Base-by-base conservation (phyloP, 2,113 vertebrate species). In the Protobothrops flavoviridis region DNA sequence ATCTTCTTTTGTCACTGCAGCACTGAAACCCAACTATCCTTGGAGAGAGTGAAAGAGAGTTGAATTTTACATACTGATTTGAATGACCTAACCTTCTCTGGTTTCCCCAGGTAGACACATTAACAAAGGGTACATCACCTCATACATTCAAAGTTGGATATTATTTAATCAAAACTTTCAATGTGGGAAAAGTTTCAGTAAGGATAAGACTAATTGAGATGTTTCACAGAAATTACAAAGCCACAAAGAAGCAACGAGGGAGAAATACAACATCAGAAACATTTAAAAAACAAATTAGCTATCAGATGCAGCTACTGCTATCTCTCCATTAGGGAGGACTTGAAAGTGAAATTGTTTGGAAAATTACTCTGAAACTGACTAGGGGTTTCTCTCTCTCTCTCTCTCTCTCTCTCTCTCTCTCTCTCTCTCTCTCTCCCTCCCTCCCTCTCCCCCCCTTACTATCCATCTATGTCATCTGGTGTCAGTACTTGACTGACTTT, bases 201-300 rank as follows among this genome's bases (percentile, higher is more conserved):
- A 10, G 43, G 26, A 93, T 21, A 90, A 91, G n/a, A 13, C 85
- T 45, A 94, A 92, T 0, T 88, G n/a, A 95, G 94, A 94, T 92
- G 29, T 93, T 95, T 96, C 61, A n/a, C 91, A 21, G 33, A 74
- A 92, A 64, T 91, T 64, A 90, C 92, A 93, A 90, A 90, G 61
- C 20, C 74, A 86, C 74, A 90, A 90, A 90, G 74, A 90, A 93
- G 55, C 89, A 21, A 61, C 89, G 53, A 56, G 89, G 92, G 74
- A 85, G 39, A 91, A 95, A 94, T n/a, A 13, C 59, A 96, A 91
- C 59, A 94, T 88, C n/a, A 56, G 85, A 94, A 21, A 52, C 94
- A 95, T 95, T 95, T 95, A 92, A 95, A 95, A 92, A 93, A 92
- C 39, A 95, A 97, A 94, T 91, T 94, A 96, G 94, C 90, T 94